Base-by-base conservation (phyloP, 2,113 vertebrate genomes). In the Heloderma charlesbogerti region DNA sequence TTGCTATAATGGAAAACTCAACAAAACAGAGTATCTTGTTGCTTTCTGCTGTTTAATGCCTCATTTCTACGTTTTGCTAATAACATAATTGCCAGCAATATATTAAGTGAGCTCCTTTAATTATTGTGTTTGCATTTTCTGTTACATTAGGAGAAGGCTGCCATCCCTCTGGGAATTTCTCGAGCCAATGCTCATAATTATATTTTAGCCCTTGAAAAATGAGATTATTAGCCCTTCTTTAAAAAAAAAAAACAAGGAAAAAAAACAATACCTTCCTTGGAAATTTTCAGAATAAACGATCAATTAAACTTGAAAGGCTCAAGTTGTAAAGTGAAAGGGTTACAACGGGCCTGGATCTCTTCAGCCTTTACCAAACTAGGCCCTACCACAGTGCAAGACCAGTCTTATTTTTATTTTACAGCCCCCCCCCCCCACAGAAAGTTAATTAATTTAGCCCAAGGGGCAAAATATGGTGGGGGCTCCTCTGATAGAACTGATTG, bases 181-280 rank as follows among this genome's bases (percentile, higher is more conserved):
- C 72, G 29, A 88, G 75, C 75, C 57, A 67, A 45, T 34, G 43
- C 63, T 80, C 87, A 88, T 79, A 88, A 88, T 88, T 88, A 51
- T 48, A 69, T 80, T 69, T 79, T 37, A 54, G 57, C 34, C 77
- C 77, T 45, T 81, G 75, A 81, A 88, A 88, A 87, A 87, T 77
- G 54, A 67, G 60, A 80, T 67, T n/a, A 48, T n/a, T 80, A 37
- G 40, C 3, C 18, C 54, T 43, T 63, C 4, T 72, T n/a, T 25
- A 27, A 75, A 45, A 5, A 31, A 27, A n/a, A 57, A 15, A n/a
- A 57, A n/a, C 15, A 75, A 45, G 8, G 43, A 27, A n/a, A 57
- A 15, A n/a, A 57, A n/a, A 51, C 60, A 43, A 34, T 31, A 22
- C 43, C 45, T 86, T 60, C 3, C 51, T 77, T 60, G 54, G 71